Base-by-base conservation (phyloP, 2,797 vertebrate genomes). In the Coregonus suidteri region DNA sequence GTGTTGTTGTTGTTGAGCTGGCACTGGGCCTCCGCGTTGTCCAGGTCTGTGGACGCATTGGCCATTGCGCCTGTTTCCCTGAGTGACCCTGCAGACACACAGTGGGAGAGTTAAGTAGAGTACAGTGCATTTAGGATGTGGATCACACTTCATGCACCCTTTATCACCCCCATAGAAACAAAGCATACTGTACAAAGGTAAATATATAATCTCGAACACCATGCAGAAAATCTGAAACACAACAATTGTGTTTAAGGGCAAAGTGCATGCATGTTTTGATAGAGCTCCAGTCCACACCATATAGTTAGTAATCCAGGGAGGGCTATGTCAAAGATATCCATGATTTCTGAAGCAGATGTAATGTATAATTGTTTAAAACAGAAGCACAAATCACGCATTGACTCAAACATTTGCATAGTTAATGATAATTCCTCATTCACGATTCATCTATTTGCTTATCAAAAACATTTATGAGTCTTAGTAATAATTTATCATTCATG, bases 21-120 rank as follows among this genome's bases (percentile, higher is more conserved):
- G 84, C 93, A 91, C 80, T 95, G 95, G 83, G 95, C 94, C 83
- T 97, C 97, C 82, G 95, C 95, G 86, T 96, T 97, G 90, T 97
- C 96, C 93, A 98, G 90, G 86, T 97, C 96, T 70, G 95, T 95
- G 73, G 95, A 95, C 81, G 95, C 91, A 90, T 93, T 96, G 14
- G 96, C 95, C 96, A 97, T 97, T 64, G 84, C 91, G 91, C 81
- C 91, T 80, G 77, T 70, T 78, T 78, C 80, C 79, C 74, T 51
- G 70, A 76, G 56, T 34, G 71, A 78, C 71, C 83, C 88, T 89
- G 71, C 20, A 77, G 54, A 82, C 31, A 78, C 6, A 2, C 59
- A 31, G 47, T 9, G 14, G 13, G 30, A 74, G 54, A 34, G 20
- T 25, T 11, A 18, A 6, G 53, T 56, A 13, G n/a, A 65, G n/a